A percentile compares a stretch with the other conserved stretches of the same genome.
These are phyloP conservation scores for Spodoptera frugiperda DNA, from an alignment of 1,140 invertebrate genomes.

Conservation along the genomic window DNA sequence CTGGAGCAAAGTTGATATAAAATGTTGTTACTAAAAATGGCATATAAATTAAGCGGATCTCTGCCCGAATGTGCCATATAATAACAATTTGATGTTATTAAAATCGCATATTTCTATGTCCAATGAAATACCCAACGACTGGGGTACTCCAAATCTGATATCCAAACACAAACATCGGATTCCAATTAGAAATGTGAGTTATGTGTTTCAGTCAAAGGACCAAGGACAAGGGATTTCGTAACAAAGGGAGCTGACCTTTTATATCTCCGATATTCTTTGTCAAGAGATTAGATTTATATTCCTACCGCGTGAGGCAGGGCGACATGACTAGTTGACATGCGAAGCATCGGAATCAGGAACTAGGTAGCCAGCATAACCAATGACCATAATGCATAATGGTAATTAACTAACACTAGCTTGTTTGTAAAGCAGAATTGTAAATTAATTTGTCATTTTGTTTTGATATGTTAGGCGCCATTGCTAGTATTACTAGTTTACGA, in stretches of 20 bases:
- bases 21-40: too few species aligned
- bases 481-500: too few species aligned
- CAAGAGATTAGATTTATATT: conserved; percentile 30
- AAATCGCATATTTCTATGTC: too few species aligned
- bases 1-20: too few species aligned
- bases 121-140: too few species aligned
- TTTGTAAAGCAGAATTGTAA: background rate
- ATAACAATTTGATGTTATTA: too few species aligned
- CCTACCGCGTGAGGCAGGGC: conserved; percentile 13
- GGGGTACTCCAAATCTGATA: too few species aligned
- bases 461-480: too few species aligned
- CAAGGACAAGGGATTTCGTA: conserved; percentile 32
- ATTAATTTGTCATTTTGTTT: too few species aligned
- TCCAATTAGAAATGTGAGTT: conserved; percentile 21
- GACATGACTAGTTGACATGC: conserved; percentile 2
- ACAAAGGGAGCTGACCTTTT: conserved; percentile 27
- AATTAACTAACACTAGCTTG: conserved; percentile 8
- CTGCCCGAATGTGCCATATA: too few species aligned
- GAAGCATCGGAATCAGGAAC: conserved; percentile 32
- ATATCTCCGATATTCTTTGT: background rate
- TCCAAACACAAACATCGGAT: background rate
- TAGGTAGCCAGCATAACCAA: conserved; percentile 1
- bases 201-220: conserved; percentile 6
- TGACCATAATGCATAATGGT: conserved; percentile 6
- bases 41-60: too few species aligned